These are phyloP conservation scores for Streblospio benedicti DNA, from an alignment of 1,140 invertebrate genomes.

Conservation along the genomic window DNA sequence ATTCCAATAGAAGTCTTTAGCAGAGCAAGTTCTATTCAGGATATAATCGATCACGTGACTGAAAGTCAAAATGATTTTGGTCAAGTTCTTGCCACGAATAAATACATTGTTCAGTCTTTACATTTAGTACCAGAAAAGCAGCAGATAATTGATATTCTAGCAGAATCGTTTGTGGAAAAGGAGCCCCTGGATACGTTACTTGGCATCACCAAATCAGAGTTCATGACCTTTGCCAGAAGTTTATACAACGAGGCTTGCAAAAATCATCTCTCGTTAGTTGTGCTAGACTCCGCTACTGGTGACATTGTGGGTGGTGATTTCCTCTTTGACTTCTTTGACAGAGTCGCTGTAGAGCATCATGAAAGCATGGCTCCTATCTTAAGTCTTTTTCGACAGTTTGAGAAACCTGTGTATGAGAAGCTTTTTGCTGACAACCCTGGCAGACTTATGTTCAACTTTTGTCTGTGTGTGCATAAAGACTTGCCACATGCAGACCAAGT, in stretches of 20 bases:
- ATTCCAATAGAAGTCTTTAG: conserved; percentile 43
- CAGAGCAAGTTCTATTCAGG: not conserved
- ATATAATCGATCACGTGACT: conserved; percentile 8
- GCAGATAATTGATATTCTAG: not conserved
- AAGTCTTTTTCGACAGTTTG: not conserved
- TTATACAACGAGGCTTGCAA: conserved; percentile 2
- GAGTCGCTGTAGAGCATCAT: not conserved
- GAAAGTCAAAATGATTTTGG: not conserved
- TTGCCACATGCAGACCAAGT: conserved; percentile 3
- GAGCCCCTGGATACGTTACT: conserved; percentile 6
- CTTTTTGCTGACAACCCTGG: not conserved
- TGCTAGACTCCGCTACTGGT: not conserved
- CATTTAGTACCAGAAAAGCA: too few relatives aligned
- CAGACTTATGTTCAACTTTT: conserved; percentile 4
- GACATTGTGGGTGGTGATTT: not conserved
- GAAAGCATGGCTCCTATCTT: conserved; percentile 8
- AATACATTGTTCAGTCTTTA: not conserved
- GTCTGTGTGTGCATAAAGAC: conserved; percentile 4
- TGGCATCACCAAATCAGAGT: not conserved
- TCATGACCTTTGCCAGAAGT: conserved; percentile 3
- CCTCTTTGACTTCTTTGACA: conserved; percentile 2
- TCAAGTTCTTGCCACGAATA: not conserved
- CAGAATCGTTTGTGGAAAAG: conserved; percentile 9
- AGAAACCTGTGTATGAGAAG: not conserved
- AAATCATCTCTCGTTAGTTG: conserved; percentile 2